These are phyloP conservation scores for Meiosimyza platycephala DNA, from an alignment of 2,888 invertebrate species.

Conservation along the genomic window DNA sequence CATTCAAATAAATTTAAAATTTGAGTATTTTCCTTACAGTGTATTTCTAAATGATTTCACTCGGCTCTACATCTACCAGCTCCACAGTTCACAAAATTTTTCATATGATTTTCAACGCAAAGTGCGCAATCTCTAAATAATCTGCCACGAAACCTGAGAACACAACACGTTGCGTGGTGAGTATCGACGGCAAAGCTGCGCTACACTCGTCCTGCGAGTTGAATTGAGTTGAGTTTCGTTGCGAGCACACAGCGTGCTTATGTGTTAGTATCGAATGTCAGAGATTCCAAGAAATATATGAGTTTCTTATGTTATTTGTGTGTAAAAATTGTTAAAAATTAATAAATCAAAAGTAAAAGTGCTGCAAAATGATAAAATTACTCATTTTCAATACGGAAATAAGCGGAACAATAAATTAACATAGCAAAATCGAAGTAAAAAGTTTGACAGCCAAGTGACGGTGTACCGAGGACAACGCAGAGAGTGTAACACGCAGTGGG, in stretches of 20 bases:
- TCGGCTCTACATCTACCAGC: too few species aligned
- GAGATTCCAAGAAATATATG: constrained; percentile 15
- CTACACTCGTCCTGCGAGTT: constrained; percentile 15
- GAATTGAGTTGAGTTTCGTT: constrained; percentile 33
- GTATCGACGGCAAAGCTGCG: background rate
- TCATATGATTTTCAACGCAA: constrained; percentile 20
- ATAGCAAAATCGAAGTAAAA: background rate
- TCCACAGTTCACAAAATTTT: constrained; percentile 1
- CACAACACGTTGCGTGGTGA: constrained; percentile 17
- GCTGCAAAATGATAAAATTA: constrained; percentile 38
- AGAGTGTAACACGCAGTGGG: background rate
- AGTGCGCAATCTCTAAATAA: constrained; percentile 30
- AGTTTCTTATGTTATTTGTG: background rate
- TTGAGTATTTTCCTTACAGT: too few species aligned
- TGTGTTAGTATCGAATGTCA: constrained; percentile 17
- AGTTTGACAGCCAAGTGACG: background rate
- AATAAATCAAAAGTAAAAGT: constrained; percentile 36
- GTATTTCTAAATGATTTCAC: too few species aligned
- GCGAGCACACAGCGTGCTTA: constrained; percentile 8
- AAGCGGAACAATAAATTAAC: background rate
- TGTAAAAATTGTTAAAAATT: constrained; percentile 24
- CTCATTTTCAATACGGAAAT: background rate
- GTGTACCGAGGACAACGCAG: background rate
- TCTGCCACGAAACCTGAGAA: background rate
- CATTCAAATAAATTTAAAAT: too few species aligned